These are phyloP conservation scores for Palythoa grandis DNA, from an alignment of 92 coral and sea anemone species.

Conservation along the genomic window DNA sequence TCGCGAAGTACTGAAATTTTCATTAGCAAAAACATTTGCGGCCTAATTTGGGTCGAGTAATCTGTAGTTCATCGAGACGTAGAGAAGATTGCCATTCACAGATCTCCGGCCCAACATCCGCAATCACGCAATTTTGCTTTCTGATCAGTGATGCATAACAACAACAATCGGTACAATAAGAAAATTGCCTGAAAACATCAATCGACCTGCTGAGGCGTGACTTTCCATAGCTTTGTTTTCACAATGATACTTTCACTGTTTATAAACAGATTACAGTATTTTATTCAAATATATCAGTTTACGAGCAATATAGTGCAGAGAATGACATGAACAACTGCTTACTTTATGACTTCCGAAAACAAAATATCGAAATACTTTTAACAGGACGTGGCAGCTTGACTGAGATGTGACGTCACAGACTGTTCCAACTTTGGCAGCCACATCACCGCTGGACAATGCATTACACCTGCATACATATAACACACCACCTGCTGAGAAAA, in stretches of 20 bases:
- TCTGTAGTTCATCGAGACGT: not conserved
- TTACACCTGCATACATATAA: not conserved
- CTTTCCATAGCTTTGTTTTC: not conserved
- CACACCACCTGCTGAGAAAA: not conserved
- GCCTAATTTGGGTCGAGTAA: conserved; percentile 24
- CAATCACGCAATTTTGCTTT: conserved; percentile 10
- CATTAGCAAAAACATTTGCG: not conserved
- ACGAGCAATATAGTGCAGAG: not conserved
- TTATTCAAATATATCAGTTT: not conserved
- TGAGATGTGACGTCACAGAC: not conserved
- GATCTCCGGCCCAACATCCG: not conserved
- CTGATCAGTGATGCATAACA: conserved; percentile 15
- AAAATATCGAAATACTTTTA: not conserved
- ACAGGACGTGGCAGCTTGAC: not conserved
- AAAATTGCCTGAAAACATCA: conserved; percentile 9
- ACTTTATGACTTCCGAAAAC: not conserved
- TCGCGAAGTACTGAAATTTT: conserved; percentile 2
- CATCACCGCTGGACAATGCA: not conserved
- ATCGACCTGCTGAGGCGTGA: conserved; percentile 29
- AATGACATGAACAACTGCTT: not conserved
- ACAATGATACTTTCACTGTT: conserved; percentile 15
- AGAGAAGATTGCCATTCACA: not conserved
- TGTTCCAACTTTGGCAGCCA: not conserved
- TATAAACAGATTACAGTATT: conserved; percentile 8
- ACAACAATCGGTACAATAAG: not conserved